A percentile compares a stretch with the other conserved stretches of the same genome.
These are phyloP conservation scores for Channa maculata DNA, from an alignment of 2,113 vertebrate species.

Conservation along the genomic window DNA sequence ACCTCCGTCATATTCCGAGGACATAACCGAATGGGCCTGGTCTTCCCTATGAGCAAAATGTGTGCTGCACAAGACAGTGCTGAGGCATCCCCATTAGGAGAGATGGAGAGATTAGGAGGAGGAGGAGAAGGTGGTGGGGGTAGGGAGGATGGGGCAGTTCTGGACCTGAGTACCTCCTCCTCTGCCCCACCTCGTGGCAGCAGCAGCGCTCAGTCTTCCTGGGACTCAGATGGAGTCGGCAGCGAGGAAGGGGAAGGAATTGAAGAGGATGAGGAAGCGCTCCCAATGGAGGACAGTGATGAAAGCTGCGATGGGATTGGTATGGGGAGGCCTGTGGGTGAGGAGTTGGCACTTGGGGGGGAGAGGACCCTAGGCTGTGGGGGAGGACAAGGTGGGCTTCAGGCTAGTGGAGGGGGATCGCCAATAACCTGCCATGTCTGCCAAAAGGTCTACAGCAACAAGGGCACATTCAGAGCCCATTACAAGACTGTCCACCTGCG, in stretches of 20 bases:
- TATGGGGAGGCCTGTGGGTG: constrained; percentile 67
- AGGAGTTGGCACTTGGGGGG: constrained; percentile 77
- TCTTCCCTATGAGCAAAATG: constrained; percentile 90
- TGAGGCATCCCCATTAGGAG: constrained; percentile 65
- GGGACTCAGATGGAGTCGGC: constrained; percentile 91
- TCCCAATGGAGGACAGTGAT: constrained; percentile 86
- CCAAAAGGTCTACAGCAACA: constrained; percentile 96
- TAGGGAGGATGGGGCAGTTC: constrained; percentile 85
- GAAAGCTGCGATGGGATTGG: constrained; percentile 88
- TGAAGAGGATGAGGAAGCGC: constrained; percentile 71
- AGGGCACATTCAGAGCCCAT: constrained; percentile 96
- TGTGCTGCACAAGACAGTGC: constrained; percentile 75
- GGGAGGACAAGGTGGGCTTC: constrained; percentile 66
- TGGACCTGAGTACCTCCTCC: constrained; percentile 94
- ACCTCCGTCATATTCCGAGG: constrained; percentile 93
- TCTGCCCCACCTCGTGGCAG: constrained; percentile 72
- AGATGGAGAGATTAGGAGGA: constrained; percentile 56
- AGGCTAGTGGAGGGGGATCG: constrained; percentile 80
- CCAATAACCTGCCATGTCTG: constrained; percentile 96
- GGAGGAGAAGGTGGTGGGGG: constrained; percentile 19
- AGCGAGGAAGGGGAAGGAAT: constrained; percentile 89
- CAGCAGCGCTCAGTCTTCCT: constrained; percentile 87
- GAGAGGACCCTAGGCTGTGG: constrained; percentile 82
- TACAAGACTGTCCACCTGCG: constrained; percentile 98
- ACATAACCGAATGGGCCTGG: constrained; percentile 89